Conservation (phyloP, 2,888 invertebrate species). For the Myopa tessellatipennis region DNA sequence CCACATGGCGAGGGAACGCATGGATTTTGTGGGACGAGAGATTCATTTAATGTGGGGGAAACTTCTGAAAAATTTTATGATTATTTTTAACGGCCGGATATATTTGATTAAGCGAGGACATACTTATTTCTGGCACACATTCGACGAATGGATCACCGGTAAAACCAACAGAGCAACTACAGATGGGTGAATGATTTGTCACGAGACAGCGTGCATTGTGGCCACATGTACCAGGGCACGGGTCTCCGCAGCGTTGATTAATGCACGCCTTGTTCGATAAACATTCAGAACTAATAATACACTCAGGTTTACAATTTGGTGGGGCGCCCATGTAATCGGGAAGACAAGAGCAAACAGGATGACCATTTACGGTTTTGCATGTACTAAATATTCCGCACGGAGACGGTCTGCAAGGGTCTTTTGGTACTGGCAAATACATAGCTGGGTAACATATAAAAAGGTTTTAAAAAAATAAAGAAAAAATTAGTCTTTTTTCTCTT, state of each 20-base stretch:
- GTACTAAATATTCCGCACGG: slow-evolving; percentile 71
- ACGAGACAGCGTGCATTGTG: slow-evolving; percentile 78
- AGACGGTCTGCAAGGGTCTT: slow-evolving; percentile 69
- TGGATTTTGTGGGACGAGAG: slow-evolving; percentile 68
- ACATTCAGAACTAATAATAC: slow-evolving; percentile 81
- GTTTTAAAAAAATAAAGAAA: neutral
- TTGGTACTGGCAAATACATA: slow-evolving; percentile 62
- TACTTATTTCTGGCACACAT: slow-evolving; percentile 71
- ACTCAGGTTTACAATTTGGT: slow-evolving; percentile 82
- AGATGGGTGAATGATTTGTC: slow-evolving; percentile 82
- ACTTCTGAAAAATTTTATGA: slow-evolving; percentile 53
- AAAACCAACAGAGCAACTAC: slow-evolving; percentile 76
- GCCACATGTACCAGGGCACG: slow-evolving; percentile 81
- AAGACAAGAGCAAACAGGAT: slow-evolving; percentile 81
- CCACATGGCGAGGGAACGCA: slow-evolving; percentile 76
- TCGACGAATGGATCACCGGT: slow-evolving; percentile 83
- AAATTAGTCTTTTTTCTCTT: slow-evolving; percentile 34
- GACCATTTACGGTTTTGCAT: slow-evolving; percentile 71
- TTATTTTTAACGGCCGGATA: neutral
- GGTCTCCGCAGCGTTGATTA: slow-evolving; percentile 81
- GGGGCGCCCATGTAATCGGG: slow-evolving; percentile 78
- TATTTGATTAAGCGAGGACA: slow-evolving; percentile 46
- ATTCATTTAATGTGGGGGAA: slow-evolving; percentile 51
- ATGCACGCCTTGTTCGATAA: slow-evolving; percentile 78
- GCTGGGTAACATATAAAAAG: slow-evolving; percentile 48